A percentile compares a stretch with the other conserved stretches of the same genome.
These are phyloP conservation scores for Spilogale gracilis DNA, from an alignment of 2,113 vertebrate species.

Conservation along the genomic window DNA sequence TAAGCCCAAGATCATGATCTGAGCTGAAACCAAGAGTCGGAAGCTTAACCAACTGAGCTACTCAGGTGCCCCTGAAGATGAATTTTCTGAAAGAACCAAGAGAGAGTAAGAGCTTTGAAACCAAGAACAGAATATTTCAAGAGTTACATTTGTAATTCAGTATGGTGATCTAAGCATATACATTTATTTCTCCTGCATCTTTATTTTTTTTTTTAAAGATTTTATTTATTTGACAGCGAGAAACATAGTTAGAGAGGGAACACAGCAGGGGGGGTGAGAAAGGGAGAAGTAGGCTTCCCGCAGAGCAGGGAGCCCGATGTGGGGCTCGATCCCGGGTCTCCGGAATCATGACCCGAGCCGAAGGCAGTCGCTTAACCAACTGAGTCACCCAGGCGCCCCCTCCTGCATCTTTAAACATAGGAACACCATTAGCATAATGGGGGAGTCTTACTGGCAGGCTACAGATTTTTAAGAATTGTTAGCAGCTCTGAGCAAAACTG, in stretches of 20 bases:
- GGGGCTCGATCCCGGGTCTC: too few relatives aligned
- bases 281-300: too few relatives aligned
- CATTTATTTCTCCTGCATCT: not conserved
- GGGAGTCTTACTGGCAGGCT: not conserved
- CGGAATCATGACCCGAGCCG: too few relatives aligned
- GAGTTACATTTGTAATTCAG: not conserved
- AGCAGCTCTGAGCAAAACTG: not conserved
- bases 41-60: not conserved
- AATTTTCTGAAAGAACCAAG: not conserved
- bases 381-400: too few relatives aligned
- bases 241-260: too few relatives aligned
- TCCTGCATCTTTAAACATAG: not conserved
- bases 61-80: not conserved
- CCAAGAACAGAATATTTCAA: not conserved
- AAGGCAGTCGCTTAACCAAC: too few relatives aligned
- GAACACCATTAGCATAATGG: not conserved
- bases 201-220: too few relatives aligned
- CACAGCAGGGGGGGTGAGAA: too few relatives aligned
- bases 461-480: slow-evolving; percentile 28
- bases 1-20: not conserved
- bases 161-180: not conserved
- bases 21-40: not conserved
- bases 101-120: not conserved
- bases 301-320: too few relatives aligned
- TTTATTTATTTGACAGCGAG: too few relatives aligned